Evolutionary conservation across 2,888 invertebrate species (phyloP), one percentile per base, ranked within the genome.

Genomic region (Drepana falcataria): DNA sequence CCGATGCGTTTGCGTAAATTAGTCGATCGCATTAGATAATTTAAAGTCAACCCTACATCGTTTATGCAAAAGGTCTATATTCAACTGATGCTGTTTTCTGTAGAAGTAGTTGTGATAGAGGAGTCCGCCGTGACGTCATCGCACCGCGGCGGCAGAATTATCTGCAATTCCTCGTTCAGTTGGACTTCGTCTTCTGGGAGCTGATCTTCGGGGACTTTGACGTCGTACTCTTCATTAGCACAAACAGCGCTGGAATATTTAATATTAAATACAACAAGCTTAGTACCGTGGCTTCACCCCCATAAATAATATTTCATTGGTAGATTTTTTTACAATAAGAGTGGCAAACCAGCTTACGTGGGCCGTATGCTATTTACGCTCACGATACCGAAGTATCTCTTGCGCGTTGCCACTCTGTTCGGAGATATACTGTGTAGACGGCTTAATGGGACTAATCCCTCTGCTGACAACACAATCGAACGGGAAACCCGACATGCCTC

Each of bases 101-200:
- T 65, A 9, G 76, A 62, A 2, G 70, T 58, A 40, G 76, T 71
- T 5, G 77, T 73, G 5, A 69, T 65, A 2, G 83, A 79, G 2
- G 84, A 80, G 33, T 81, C 84, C 0, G 80, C 70, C 1, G 73
- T 75, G 61, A 82, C 74, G 69, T 90, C 88, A 59, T 88, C 89
- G 61, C 81, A 81, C 37, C 87, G 74, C 3, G 90, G 90, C 0
- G 90, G 89, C 2, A 91, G 74, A 7, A 91, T 87, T 35, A 89
- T 88, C 58, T 90, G 90, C 35, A 91, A 71, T 60, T 91, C 88
- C 52, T 89, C 90, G 55, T 79, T 75, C 2, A 85, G 68, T 55
- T 79, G 84, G 1, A 84, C 77, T 60, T 89, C 89, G 59, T 89
- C 89, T 59, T 89, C 90, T 0, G 79, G 81, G 3, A 77, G 63